Conservation (phyloP, 2,888 invertebrate species). For the Mesopsocus fuscifrons region DNA sequence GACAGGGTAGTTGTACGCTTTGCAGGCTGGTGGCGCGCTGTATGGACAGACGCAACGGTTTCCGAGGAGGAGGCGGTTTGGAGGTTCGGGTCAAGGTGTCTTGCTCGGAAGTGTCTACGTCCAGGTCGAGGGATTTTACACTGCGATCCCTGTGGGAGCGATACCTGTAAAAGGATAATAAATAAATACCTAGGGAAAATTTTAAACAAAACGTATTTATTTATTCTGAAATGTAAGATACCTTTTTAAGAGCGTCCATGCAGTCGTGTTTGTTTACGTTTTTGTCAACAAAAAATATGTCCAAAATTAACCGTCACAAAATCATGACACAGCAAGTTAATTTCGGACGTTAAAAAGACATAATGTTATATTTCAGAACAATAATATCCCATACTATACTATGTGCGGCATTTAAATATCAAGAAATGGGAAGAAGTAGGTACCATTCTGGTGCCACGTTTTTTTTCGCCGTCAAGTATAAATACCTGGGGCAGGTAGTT, state of each 20-base stretch:
- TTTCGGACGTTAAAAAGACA: no score
- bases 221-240: no score
- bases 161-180: slow-evolving; percentile 13
- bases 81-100: slow-evolving; percentile 3
- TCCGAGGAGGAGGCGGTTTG: slow-evolving; percentile 60
- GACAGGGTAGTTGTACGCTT: slow-evolving; percentile 32
- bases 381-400: no score
- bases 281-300: slow-evolving; percentile 5
- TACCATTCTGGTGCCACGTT: no score
- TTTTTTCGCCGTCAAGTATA: no score
- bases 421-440: no score
- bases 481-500: slow-evolving; percentile 21
- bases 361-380: no score
- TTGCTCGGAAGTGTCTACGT: slow-evolving; percentile 30
- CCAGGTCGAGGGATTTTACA: slow-evolving; percentile 55
- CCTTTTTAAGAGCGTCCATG: no score
- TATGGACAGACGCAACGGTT: slow-evolving; percentile 60
- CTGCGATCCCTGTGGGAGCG: slow-evolving; percentile 22
- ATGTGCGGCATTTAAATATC: no score
- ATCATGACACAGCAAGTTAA: no score
- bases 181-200: slow-evolving; percentile 15
- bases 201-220: slow-evolving; percentile 15
- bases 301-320: background rate
- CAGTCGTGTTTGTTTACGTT: no score
- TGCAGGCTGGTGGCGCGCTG: slow-evolving; percentile 70